Evolutionary conservation across 2,797 vertebrate species (phyloP).

Genomic region (Iguana delicatissima): DNA sequence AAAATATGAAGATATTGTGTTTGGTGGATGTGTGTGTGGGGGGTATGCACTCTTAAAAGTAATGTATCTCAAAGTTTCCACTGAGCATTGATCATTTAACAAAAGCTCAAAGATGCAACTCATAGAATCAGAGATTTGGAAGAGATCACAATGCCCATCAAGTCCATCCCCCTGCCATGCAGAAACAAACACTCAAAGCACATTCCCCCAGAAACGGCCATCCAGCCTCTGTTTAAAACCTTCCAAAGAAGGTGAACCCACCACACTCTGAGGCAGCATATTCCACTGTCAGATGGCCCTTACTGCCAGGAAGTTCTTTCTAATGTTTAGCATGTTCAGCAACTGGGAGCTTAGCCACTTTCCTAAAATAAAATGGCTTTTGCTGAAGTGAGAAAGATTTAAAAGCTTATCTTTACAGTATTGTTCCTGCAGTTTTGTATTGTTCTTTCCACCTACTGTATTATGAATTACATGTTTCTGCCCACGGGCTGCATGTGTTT

Average conservation of each 20-base stretch:
- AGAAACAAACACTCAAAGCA: too few relatives aligned
- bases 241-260: too few relatives aligned
- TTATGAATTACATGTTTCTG: background rate
- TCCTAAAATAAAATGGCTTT: background rate
- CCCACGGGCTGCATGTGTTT: background rate
- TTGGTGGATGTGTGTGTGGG: background rate
- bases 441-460: background rate
- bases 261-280: too few relatives aligned
- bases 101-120: background rate
- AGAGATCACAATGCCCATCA: too few relatives aligned
- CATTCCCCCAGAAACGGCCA: too few relatives aligned
- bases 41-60: background rate
- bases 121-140: too few relatives aligned
- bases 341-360: background rate
- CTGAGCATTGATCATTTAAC: background rate
- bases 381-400: background rate
- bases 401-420: background rate
- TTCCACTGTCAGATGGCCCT: too few relatives aligned
- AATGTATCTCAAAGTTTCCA: background rate
- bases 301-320: too few relatives aligned
- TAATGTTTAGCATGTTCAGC: background rate
- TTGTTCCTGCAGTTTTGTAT: background rate
- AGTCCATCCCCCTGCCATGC: too few relatives aligned
- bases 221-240: too few relatives aligned
- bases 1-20: background rate